phyloP scores from a whole-genome alignment of 1,140 invertebrate species.

The Trinorchestia longiramus region DNA sequence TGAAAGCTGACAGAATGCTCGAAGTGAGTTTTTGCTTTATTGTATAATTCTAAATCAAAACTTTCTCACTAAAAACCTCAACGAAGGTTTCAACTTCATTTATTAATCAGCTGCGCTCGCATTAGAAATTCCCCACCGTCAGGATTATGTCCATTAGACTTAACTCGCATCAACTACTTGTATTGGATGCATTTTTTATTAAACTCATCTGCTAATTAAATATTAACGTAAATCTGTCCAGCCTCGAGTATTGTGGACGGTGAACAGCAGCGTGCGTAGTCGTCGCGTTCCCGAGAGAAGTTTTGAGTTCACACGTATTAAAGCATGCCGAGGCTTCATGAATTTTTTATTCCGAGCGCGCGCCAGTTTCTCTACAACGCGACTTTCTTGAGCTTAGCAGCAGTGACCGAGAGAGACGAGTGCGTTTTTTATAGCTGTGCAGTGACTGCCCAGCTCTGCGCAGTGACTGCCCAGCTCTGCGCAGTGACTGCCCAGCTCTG shows the following conservation, averaged over 20 bases:
- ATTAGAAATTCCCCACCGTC: not conserved
- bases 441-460: too few relatives aligned
- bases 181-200: not conserved
- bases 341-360: not conserved
- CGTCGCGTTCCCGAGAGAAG: not conserved
- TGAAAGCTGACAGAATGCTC: not conserved
- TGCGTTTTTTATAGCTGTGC: not conserved
- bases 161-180: constrained; percentile 16
- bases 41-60: not conserved
- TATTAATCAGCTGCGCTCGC: not conserved
- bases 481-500: too few relatives aligned
- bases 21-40: not conserved
- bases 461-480: too few relatives aligned
- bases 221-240: not conserved
- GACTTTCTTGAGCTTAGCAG: not conserved
- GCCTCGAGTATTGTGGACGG: not conserved
- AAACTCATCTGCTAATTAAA: not conserved
- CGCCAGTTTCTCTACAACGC: not conserved
- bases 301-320: not conserved
- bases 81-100: not conserved
- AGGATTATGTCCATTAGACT: constrained; percentile 9
- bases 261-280: not conserved
- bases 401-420: not conserved
- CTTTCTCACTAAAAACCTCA: not conserved
- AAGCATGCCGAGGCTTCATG: not conserved